Percentiles rank a stretch among this genome's conserved stretches.
phyloP scores from a whole-genome alignment of 2,113 vertebrate species.

The Rhinolophus sinicus region DNA sequence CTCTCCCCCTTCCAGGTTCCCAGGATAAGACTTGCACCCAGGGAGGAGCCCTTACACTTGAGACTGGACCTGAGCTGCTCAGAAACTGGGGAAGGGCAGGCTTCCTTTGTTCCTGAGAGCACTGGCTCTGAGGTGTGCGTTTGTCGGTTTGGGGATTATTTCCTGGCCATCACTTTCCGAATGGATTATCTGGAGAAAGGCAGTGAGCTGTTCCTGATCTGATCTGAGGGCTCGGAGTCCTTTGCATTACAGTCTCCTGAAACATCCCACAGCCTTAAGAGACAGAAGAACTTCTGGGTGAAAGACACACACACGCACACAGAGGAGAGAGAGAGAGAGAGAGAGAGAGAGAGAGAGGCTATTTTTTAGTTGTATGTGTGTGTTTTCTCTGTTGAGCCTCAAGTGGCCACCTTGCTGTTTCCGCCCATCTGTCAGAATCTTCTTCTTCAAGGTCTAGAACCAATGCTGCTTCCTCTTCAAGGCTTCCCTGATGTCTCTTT shows the following conservation, averaged over 20 bases:
- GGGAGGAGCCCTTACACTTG: accelerated
- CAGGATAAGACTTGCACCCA: background rate
- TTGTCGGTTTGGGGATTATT: background rate
- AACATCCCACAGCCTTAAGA: background rate
- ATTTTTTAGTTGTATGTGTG: background rate
- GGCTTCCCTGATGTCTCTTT: background rate
- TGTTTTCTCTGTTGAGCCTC: background rate
- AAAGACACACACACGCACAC: background rate
- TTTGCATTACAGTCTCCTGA: background rate
- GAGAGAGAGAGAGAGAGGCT: background rate
- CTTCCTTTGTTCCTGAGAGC: background rate
- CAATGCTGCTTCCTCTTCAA: background rate
- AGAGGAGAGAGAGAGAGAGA: background rate
- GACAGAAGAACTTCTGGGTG: background rate
- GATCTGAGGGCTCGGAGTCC: background rate
- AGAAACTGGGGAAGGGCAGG: background rate
- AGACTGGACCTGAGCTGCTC: background rate
- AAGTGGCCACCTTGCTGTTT: background rate
- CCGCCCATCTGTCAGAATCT: background rate
- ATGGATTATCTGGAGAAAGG: background rate
- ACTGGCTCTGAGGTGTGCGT: background rate
- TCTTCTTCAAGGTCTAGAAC: background rate
- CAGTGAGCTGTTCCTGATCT: background rate
- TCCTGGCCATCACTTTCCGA: background rate
- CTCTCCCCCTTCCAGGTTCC: no score